Evolutionary conservation across 1,140 invertebrate genomes (phyloP).

Genomic region (Pollicipes pollicipes): DNA sequence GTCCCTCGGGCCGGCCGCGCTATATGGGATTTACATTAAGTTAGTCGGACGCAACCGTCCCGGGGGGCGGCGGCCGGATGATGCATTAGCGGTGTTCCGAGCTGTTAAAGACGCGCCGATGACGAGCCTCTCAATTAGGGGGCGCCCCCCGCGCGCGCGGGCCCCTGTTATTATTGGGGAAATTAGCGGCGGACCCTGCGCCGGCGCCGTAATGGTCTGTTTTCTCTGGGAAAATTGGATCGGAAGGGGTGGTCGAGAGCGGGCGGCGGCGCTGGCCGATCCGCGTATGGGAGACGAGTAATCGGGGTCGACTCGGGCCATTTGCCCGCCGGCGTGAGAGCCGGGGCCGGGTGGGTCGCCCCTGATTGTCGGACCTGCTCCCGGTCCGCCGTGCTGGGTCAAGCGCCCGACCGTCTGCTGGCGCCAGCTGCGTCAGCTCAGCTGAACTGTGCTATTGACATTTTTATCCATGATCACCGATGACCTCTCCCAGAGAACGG

Average conservation of each 20-base stretch:
- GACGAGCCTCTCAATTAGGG: not conserved
- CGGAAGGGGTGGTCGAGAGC: not conserved
- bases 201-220: not conserved
- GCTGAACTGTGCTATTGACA: too few relatives aligned
- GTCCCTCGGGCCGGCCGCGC: not conserved
- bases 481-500: too few relatives aligned
- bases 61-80: not conserved
- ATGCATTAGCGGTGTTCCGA: not conserved
- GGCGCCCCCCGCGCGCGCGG: too few relatives aligned
- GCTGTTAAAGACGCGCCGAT: not conserved
- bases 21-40: slow-evolving; percentile 1
- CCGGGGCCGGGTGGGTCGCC: too few relatives aligned
- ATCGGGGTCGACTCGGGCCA: not conserved
- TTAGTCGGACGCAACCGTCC: not conserved
- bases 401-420: too few relatives aligned
- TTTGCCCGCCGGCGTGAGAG: not conserved
- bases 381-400: too few relatives aligned
- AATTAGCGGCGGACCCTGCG: not conserved
- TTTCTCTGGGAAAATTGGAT: not conserved
- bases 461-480: too few relatives aligned
- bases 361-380: too few relatives aligned
- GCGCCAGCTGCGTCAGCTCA: too few relatives aligned
- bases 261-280: too few relatives aligned
- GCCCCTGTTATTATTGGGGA: not conserved
- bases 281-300: not conserved